Percentiles rank a stretch among this genome's conserved stretches.
Conservation (phyloP, 30 jellyfish, hydroid and myxozoan genomes). For the Chrysaora quinquecirrha region DNA sequence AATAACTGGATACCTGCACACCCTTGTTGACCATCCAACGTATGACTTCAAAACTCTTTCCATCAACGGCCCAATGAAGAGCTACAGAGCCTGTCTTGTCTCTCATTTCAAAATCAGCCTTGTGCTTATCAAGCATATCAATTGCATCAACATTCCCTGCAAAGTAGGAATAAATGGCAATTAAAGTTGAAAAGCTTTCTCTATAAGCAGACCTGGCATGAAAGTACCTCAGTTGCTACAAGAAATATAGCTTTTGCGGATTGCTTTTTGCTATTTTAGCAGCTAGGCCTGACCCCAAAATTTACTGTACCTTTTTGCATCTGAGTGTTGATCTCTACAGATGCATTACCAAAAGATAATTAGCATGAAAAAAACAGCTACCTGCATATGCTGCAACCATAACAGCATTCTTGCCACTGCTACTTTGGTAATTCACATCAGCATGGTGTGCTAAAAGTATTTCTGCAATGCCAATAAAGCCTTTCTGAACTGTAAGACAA, state of each 20-base stretch:
- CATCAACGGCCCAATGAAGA: slow-evolving; percentile 88
- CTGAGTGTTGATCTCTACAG: too few relatives aligned
- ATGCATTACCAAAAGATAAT: too few relatives aligned
- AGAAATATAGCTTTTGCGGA: too few relatives aligned
- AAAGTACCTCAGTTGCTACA: too few relatives aligned
- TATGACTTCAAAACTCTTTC: slow-evolving; percentile 70
- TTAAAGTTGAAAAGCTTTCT: too few relatives aligned
- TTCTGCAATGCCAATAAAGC: slow-evolving; percentile 57
- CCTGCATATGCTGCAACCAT: slow-evolving; percentile 90
- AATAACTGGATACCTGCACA: slow-evolving; percentile 72
- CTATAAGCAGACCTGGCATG: too few relatives aligned
- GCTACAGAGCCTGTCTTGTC: slow-evolving; percentile 89
- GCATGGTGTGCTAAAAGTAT: slow-evolving; percentile 65
- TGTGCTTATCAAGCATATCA: slow-evolving; percentile 42
- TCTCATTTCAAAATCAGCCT: slow-evolving; percentile 44
- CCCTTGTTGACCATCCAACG: slow-evolving; percentile 80
- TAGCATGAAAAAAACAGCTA: too few relatives aligned
- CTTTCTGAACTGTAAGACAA: slow-evolving; percentile 77
- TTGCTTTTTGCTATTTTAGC: too few relatives aligned
- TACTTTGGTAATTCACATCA: slow-evolving; percentile 81
- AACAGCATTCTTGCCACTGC: slow-evolving; percentile 71
- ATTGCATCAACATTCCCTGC: slow-evolving; percentile 56
- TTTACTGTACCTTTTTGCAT: too few relatives aligned
- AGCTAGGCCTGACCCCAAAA: too few relatives aligned
- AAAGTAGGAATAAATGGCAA: neutral